Base-by-base conservation (phyloP, 2,888 invertebrate species). In the Anticlea derivata region DNA sequence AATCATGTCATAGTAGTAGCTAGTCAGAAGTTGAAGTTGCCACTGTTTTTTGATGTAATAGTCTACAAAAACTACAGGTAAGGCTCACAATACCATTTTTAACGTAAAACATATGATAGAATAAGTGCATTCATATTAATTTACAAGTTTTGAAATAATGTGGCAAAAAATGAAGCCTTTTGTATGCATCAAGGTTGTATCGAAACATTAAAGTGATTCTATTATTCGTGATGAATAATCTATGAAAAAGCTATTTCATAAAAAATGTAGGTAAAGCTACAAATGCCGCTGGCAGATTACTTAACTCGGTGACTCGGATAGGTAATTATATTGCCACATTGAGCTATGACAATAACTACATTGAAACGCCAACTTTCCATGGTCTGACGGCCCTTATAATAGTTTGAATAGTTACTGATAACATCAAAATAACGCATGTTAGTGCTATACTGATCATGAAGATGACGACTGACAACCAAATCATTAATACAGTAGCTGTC, bases 321-420 rank as follows among this genome's bases (percentile, higher is more conserved):
- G 22, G 23, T 29, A 33, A 35, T 35, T 24, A 68, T 37, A 41
- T 53, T 50, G 50, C 41, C 5, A 53, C 52, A 51, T 44, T n/a
- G 29, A 48, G 24, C 44, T 53, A 50, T 50, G 34, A 40, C 35
- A 45, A 48, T 39, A 56, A 48, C 52, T 44, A 59, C 63, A 60
- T 63, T 64, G 48, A 63, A 71, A 66, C 56, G 52, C 50, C 57
- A 72, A 66, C 75, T 78, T 79, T 79, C 75, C 75, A 83, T 66
- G 73, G 70, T 77, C 70, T 69, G 77, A 62, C 74, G 69, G 69
- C 65, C 70, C 65, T 69, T 66, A 63, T 79, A 76, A 83, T 75
- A 62, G 68, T 62, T 55, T 52, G 54, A 55, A 70, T 71, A 63
- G 70, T 71, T 68, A 74, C 58, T 64, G 83, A 85, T 83, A 80